phyloP scores from a whole-genome alignment of 2,797 vertebrate species.

The Halcyon badia region DNA sequence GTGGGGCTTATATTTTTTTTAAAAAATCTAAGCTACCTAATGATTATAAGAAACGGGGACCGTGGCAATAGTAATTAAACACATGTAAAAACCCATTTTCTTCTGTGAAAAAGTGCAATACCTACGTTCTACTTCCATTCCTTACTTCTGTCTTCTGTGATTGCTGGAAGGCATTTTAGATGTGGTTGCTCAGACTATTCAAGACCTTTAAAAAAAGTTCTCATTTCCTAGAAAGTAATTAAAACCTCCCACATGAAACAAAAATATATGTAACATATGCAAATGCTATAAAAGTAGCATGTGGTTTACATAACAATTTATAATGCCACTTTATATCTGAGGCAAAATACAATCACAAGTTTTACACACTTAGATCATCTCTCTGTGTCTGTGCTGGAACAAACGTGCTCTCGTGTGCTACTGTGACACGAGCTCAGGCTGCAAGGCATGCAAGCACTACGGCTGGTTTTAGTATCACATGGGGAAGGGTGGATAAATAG shows the following conservation, averaged over 20 bases:
- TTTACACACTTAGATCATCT: not conserved
- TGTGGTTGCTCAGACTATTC: slow-evolving; percentile 7
- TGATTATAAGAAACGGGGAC: slow-evolving; percentile 8
- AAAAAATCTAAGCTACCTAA: slow-evolving; percentile 7
- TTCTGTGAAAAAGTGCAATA: not conserved
- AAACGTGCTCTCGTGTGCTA: not conserved
- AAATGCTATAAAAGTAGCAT: not conserved
- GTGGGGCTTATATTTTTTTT: not conserved
- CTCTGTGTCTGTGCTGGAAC: not conserved
- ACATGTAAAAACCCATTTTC: not conserved
- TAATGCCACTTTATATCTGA: not conserved
- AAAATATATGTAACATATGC: not conserved
- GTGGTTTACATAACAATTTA: not conserved
- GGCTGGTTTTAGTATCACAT: not conserved
- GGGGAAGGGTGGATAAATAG: not conserved
- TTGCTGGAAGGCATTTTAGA: slow-evolving; percentile 41
- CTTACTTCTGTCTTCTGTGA: slow-evolving; percentile 11
- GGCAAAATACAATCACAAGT: not conserved
- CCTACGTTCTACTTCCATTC: not conserved
- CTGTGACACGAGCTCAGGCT: not conserved
- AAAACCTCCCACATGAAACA: slow-evolving; percentile 32
- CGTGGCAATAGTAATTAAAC: not conserved
- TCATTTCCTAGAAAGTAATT: slow-evolving; percentile 51
- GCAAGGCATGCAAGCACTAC: not conserved
- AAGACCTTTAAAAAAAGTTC: slow-evolving; percentile 23